Conservation (phyloP, 1,140 invertebrate species). For the Maniola jurtina region DNA sequence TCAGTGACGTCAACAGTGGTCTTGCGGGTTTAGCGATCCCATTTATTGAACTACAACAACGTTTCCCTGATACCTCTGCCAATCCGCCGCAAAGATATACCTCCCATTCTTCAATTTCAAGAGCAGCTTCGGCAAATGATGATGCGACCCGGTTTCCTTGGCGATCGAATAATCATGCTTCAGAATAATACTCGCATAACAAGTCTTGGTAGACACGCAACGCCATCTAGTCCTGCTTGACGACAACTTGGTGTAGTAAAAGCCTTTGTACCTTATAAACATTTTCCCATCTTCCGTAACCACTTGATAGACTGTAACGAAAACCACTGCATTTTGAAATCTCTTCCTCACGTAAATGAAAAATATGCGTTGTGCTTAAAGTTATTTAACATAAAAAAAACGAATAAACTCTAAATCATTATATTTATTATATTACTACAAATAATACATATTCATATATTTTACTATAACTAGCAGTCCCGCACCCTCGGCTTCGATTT, state of each 20-base stretch:
- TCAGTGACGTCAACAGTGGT: too few species aligned
- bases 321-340: conserved; percentile 8
- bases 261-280: conserved; percentile 33
- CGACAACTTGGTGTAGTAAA: conserved; percentile 23
- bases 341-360: neutral
- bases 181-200: conserved; percentile 27
- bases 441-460: too few species aligned
- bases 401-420: too few species aligned
- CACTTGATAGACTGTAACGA: conserved; percentile 34
- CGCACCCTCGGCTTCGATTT: too few species aligned
- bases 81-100: conserved; percentile 15
- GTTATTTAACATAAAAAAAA: too few species aligned
- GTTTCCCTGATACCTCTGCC: conserved; percentile 17
- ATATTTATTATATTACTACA: too few species aligned
- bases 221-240: conserved; percentile 32
- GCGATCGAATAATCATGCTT: conserved; percentile 23
- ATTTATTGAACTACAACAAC: neutral
- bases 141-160: conserved; percentile 24
- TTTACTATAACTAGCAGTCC: too few species aligned
- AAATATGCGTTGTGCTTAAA: too few species aligned
- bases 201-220: conserved; percentile 33
- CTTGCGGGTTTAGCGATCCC: too few species aligned
- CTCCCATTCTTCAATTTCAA: conserved; percentile 16
- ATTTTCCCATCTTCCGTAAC: conserved; percentile 29
- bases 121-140: conserved; percentile 30